Percentiles rank a stretch among this genome's conserved stretches.
Evolutionary conservation across 1,140 invertebrate species (phyloP).

Genomic region (Musca domestica): DNA sequence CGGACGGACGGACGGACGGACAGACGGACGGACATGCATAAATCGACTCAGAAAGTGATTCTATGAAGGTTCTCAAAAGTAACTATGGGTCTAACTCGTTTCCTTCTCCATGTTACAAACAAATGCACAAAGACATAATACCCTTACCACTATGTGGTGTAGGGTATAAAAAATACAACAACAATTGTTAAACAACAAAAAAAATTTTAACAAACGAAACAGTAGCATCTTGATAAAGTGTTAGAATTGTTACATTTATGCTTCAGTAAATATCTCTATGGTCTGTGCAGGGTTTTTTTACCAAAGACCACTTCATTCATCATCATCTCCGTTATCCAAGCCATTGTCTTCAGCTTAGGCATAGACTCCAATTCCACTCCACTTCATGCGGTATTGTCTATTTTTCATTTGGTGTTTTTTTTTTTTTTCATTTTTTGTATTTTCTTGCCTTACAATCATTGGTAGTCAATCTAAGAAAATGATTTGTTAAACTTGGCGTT

Average conservation of each 20-base stretch:
- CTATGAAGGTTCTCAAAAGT: too few species aligned
- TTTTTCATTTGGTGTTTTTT: background rate
- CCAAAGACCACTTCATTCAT: slow-evolving; percentile 1
- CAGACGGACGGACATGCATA: too few species aligned
- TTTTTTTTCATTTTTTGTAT: background rate
- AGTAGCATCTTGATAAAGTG: slow-evolving; percentile 16
- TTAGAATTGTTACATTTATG: slow-evolving; percentile 24
- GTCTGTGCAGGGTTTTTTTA: background rate
- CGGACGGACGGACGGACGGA: too few species aligned
- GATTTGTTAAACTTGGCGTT: slow-evolving; percentile 1
- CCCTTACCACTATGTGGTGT: too few species aligned
- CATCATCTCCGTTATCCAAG: background rate
- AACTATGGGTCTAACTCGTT: too few species aligned
- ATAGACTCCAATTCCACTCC: background rate
- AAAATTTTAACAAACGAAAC: background rate
- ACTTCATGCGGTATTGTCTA: background rate
- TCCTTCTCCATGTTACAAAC: too few species aligned
- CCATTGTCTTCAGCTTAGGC: too few species aligned
- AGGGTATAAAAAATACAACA: background rate
- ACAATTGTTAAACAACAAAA: background rate
- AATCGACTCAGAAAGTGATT: too few species aligned
- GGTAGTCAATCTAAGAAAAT: slow-evolving; percentile 6
- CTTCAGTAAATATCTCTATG: slow-evolving; percentile 11
- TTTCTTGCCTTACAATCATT: background rate
- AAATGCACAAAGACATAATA: too few species aligned